Conservation (phyloP, 2,113 vertebrate species). For the Lasiurus borealis region DNA sequence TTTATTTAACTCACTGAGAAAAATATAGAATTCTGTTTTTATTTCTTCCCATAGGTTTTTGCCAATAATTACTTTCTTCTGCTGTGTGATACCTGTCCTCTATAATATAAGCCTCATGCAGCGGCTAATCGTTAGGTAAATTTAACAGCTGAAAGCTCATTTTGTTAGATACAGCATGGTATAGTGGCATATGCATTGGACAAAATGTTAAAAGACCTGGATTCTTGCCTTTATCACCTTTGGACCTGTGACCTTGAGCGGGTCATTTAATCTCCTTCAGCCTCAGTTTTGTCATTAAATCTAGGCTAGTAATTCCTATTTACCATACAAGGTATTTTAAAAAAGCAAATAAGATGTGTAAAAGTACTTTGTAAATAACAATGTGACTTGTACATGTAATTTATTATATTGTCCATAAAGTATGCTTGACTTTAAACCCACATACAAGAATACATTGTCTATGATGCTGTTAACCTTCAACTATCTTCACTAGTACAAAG, state of each 20-base stretch:
- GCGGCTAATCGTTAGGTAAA: conserved; percentile 89
- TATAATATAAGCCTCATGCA: conserved; percentile 87
- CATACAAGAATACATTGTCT: too few relatives aligned
- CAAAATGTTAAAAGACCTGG: not conserved
- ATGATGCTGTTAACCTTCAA: not conserved
- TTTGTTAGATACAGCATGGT: not conserved
- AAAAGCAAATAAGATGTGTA: too few relatives aligned
- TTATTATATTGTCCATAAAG: too few relatives aligned
- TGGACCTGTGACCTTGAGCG: not conserved
- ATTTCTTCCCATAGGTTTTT: conserved; percentile 83
- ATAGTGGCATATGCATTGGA: not conserved
- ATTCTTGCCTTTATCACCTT: not conserved
- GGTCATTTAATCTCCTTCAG: not conserved
- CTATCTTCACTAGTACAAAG: not conserved
- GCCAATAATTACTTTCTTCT: conserved; percentile 90
- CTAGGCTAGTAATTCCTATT: not conserved
- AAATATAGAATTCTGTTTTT: not conserved
- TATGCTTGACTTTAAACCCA: too few relatives aligned
- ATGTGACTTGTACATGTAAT: too few relatives aligned
- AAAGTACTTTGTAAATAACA: too few relatives aligned
- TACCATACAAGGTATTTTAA: not conserved
- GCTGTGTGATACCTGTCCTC: conserved; percentile 47
- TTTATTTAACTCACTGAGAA: not conserved
- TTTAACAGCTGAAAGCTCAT: not conserved
- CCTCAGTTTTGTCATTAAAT: not conserved